These are phyloP conservation scores for Menidia beryllina DNA, from an alignment of 2,113 vertebrate genomes.

Conservation along the genomic window DNA sequence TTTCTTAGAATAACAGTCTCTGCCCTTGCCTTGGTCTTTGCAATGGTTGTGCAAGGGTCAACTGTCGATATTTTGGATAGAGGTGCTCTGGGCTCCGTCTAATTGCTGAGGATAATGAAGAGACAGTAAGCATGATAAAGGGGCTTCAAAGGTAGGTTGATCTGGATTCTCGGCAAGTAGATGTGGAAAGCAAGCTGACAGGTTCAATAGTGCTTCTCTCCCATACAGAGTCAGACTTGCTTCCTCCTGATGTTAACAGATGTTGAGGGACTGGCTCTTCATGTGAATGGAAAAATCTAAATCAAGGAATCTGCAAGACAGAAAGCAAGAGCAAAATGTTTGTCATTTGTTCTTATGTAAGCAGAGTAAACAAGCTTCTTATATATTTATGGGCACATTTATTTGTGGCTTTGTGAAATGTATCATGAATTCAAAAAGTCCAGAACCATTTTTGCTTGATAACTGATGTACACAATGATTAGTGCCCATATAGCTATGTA, in stretches of 20 bases:
- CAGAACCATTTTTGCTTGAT: background rate
- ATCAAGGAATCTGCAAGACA: constrained; percentile 45
- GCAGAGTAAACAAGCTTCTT: too few relatives aligned
- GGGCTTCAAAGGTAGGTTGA: constrained; percentile 47
- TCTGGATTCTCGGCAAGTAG: constrained; percentile 51
- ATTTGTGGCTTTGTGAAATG: too few relatives aligned
- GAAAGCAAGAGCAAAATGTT: background rate
- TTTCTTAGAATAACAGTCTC: constrained; percentile 66
- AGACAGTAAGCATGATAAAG: constrained; percentile 29
- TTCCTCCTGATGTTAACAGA: constrained; percentile 46
- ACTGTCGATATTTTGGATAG: constrained; percentile 26
- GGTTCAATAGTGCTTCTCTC: constrained; percentile 45
- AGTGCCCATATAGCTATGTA: background rate
- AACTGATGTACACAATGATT: background rate
- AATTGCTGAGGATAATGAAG: constrained; percentile 47
- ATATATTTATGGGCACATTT: too few relatives aligned
- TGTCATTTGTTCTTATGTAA: background rate
- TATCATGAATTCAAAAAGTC: too few relatives aligned
- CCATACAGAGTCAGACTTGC: constrained; percentile 29
- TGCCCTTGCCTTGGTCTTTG: constrained; percentile 63
- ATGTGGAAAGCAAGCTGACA: constrained; percentile 63
- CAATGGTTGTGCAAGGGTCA: constrained; percentile 44
- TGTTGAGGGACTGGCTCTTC: constrained; percentile 50
- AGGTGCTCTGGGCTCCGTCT: constrained; percentile 49
- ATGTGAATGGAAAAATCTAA: constrained; percentile 49